phyloP scores from a whole-genome alignment of 2,797 vertebrate species.

The Poecilia gillii region DNA sequence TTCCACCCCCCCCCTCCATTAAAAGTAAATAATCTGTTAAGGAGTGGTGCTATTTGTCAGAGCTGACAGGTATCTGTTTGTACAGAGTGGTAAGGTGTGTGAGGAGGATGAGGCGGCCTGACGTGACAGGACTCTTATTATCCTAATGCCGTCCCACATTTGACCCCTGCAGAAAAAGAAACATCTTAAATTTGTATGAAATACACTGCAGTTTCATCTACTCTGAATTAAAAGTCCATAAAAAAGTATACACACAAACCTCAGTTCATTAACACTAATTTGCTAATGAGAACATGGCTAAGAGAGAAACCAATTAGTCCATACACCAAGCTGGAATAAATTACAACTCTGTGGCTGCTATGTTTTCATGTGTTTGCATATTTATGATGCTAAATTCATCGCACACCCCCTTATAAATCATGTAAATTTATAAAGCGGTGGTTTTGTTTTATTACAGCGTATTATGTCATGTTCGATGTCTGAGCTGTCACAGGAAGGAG shows the following conservation, averaged over 20 bases:
- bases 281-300: slow-evolving; percentile 69
- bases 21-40: slow-evolving; percentile 84
- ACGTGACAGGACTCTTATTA: slow-evolving; percentile 50
- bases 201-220: slow-evolving; percentile 1
- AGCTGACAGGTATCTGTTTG: slow-evolving; percentile 79
- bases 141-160: background rate
- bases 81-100: slow-evolving; percentile 54
- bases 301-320: slow-evolving; percentile 68
- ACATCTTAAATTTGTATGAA: background rate
- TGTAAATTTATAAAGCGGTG: slow-evolving; percentile 78
- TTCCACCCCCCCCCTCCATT: slow-evolving; percentile 66
- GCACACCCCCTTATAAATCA: slow-evolving; percentile 75
- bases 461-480: slow-evolving; percentile 80
- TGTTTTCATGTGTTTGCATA: slow-evolving; percentile 75
- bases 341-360: slow-evolving; percentile 51
- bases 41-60: slow-evolving; percentile 74
- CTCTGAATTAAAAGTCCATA: slow-evolving; percentile 48
- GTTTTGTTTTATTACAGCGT: slow-evolving; percentile 78
- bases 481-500: slow-evolving; percentile 66
- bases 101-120: slow-evolving; percentile 42
- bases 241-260: slow-evolving; percentile 57
- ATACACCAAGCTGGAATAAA: slow-evolving; percentile 64
- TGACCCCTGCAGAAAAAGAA: slow-evolving; percentile 8
- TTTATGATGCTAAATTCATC: slow-evolving; percentile 74
- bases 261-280: slow-evolving; percentile 79